A percentile compares a stretch with the other conserved stretches of the same genome.
Conservation (phyloP, 2,888 invertebrate species). For the Drosophila parthenogenetica region DNA sequence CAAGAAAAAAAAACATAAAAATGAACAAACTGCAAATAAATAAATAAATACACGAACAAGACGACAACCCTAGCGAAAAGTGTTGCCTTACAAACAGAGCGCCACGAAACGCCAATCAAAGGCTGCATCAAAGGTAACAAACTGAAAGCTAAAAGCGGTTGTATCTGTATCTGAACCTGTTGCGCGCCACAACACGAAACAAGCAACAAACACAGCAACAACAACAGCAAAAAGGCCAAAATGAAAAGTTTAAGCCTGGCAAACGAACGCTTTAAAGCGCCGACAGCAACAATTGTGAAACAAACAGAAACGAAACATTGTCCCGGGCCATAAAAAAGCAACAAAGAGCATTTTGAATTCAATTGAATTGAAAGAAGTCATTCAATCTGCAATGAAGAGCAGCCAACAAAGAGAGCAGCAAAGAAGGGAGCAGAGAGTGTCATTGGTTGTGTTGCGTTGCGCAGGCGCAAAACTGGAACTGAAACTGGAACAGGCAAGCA, state of each 20-base stretch:
- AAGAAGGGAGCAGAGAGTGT: conserved; percentile 9
- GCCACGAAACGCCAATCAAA: conserved; percentile 40
- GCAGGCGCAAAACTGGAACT: conserved; percentile 31
- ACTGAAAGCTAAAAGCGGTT: conserved; percentile 6
- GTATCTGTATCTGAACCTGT: conserved; percentile 63
- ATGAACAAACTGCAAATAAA: conserved; percentile 58
- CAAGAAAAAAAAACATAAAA: conserved; percentile 15
- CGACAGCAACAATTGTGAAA: conserved; percentile 21
- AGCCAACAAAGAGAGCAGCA: neutral
- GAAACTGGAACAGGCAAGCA: conserved; percentile 16
- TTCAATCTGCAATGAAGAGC: conserved; percentile 50
- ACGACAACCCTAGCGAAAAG: conserved; percentile 22
- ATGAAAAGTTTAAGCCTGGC: conserved; percentile 52
- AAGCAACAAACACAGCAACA: conserved; percentile 55
- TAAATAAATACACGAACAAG: conserved; percentile 49
- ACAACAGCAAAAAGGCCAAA: conserved; percentile 45
- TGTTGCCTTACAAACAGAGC: conserved; percentile 35
- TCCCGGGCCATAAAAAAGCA: conserved; percentile 9
- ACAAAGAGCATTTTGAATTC: conserved; percentile 5
- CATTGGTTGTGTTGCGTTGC: neutral
- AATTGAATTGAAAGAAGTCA: conserved; percentile 27
- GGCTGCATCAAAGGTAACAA: conserved; percentile 21
- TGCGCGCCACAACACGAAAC: conserved; percentile 59
- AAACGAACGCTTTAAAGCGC: conserved; percentile 46
- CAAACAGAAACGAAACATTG: conserved; percentile 28